Conservation (phyloP, 1,140 invertebrate species). For the Mizuhopecten yessoensis region DNA sequence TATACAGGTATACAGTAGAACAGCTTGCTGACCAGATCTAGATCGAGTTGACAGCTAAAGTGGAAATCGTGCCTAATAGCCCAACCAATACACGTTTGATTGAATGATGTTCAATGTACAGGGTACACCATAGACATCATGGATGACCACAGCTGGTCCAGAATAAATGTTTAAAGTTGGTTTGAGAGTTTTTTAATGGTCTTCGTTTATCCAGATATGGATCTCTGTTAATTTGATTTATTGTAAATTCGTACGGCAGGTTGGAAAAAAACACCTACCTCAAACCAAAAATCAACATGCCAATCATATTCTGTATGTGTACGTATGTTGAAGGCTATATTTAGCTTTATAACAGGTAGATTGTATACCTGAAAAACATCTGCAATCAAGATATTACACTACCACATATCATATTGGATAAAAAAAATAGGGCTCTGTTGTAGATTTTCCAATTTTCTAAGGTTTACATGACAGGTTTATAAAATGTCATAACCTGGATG, state of each 20-base stretch:
- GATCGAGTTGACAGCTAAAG: too few relatives aligned
- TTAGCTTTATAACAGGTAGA: background rate
- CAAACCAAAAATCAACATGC: background rate
- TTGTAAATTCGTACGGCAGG: background rate
- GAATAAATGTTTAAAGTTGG: too few relatives aligned
- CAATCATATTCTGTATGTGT: background rate
- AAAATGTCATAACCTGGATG: background rate
- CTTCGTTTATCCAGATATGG: background rate
- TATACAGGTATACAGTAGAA: too few relatives aligned
- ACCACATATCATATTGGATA: background rate
- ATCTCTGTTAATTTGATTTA: background rate
- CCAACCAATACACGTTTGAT: too few relatives aligned
- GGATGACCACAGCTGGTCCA: too few relatives aligned
- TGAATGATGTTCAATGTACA: too few relatives aligned
- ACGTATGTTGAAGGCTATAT: background rate
- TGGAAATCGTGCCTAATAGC: too few relatives aligned
- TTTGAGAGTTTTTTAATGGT: too few relatives aligned
- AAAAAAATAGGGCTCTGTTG: background rate
- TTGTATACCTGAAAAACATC: background rate
- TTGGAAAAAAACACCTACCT: background rate
- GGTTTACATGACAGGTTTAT: background rate
- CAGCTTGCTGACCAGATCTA: too few relatives aligned
- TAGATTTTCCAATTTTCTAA: background rate
- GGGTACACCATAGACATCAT: too few relatives aligned
- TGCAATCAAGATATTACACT: background rate